phyloP scores from a whole-genome alignment of 2,113 vertebrate species.

The Numenius arquata region DNA sequence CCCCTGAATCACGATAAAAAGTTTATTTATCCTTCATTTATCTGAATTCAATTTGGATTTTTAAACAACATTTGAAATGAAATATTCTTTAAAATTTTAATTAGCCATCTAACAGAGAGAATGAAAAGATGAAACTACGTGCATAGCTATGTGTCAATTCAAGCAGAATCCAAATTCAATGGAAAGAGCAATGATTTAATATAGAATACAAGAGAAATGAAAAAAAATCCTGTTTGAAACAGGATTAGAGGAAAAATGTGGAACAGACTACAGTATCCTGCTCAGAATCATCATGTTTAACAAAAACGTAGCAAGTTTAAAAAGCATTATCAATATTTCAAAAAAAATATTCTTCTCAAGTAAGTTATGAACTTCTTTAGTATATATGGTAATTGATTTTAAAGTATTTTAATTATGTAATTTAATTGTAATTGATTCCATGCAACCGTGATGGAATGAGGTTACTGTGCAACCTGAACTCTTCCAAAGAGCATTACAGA shows the following conservation, averaged over 20 bases:
- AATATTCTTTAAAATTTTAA: neutral
- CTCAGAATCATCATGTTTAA: neutral
- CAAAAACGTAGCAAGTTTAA: conserved; percentile 16
- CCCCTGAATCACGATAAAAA: neutral
- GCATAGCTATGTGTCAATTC: neutral
- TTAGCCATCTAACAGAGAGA: neutral
- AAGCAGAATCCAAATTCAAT: neutral
- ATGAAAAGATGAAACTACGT: neutral
- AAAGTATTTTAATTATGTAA: neutral
- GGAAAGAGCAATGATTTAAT: neutral
- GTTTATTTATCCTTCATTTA: neutral
- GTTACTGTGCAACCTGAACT: neutral
- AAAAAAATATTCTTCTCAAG: conserved; percentile 24
- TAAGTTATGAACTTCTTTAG: neutral
- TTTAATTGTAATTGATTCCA: conserved; percentile 28
- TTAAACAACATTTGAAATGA: neutral
- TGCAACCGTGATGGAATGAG: neutral
- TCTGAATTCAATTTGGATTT: neutral
- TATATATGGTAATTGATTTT: neutral
- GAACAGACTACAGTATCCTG: neutral
- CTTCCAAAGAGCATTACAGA: neutral
- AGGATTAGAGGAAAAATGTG: neutral
- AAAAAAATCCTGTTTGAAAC: neutral
- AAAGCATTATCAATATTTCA: neutral
- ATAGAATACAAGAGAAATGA: neutral